Evolutionary conservation across 2,113 vertebrate genomes (phyloP).

Genomic region (Cynopterus brachyotis): DNA sequence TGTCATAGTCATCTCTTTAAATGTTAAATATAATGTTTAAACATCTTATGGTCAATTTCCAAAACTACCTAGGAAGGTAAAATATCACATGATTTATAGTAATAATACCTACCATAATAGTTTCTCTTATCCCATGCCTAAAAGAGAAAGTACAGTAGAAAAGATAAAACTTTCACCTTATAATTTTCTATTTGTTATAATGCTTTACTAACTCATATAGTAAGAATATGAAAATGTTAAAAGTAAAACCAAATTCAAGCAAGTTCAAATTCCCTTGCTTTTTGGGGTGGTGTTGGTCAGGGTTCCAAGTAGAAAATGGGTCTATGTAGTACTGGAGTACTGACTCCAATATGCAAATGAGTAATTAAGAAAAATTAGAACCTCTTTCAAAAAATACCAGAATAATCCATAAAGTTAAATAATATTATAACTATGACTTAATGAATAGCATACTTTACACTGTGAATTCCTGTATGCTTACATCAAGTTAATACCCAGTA

Average conservation of each 20-base stretch:
- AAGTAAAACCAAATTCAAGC: background rate
- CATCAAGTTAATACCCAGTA: background rate
- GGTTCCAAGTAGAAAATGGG: background rate
- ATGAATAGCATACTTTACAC: background rate
- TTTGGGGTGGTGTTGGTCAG: fast-evolving
- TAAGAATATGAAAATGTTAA: background rate
- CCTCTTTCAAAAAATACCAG: background rate
- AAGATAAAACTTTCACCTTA: background rate
- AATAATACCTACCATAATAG: background rate
- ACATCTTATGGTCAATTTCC: background rate
- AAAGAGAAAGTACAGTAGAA: background rate
- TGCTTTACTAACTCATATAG: background rate
- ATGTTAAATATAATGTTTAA: background rate
- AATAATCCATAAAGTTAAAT: background rate
- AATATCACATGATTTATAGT: background rate
- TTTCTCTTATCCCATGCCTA: background rate
- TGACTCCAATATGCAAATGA: background rate
- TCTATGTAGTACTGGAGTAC: background rate
- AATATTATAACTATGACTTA: background rate
- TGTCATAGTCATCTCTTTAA: background rate
- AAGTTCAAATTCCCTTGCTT: background rate
- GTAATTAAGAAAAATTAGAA: background rate
- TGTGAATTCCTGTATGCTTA: background rate
- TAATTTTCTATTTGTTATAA: background rate
- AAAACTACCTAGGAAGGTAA: background rate